phyloP scores from a whole-genome alignment of 2,797 vertebrate genomes.

The Picus viridis region DNA sequence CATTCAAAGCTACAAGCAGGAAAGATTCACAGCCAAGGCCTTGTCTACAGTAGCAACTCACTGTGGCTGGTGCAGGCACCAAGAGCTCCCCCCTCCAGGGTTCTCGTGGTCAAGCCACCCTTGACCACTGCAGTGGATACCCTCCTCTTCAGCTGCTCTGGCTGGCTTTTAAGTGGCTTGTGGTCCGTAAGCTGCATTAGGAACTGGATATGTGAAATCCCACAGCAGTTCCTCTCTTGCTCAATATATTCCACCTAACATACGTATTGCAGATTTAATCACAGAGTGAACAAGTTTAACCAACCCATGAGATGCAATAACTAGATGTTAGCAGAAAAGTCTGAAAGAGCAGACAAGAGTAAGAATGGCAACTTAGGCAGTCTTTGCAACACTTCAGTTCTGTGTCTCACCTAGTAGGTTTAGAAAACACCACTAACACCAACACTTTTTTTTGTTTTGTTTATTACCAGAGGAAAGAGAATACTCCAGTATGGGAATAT shows the following conservation, averaged over 20 bases:
- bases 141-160: neutral
- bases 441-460: neutral
- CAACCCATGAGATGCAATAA: neutral
- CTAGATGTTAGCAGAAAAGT: neutral
- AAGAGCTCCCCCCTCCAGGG: accelerated
- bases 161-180: neutral
- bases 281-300: neutral
- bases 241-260: neutral
- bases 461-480: neutral
- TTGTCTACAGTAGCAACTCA: accelerated
- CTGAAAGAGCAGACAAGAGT: neutral
- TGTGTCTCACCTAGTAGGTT: neutral
- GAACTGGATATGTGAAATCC: neutral
- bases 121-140: accelerated
- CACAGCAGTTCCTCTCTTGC: neutral
- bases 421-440: neutral
- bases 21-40: neutral
- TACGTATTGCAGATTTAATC: neutral
- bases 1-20: neutral
- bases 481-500: neutral
- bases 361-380: neutral
- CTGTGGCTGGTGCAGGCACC: accelerated
- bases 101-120: accelerated
- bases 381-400: neutral
- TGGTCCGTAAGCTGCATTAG: neutral